A percentile compares a stretch with the other conserved stretches of the same genome.
phyloP scores from a whole-genome alignment of 64 coral and sea anemone genomes.

The Actinia equina region DNA sequence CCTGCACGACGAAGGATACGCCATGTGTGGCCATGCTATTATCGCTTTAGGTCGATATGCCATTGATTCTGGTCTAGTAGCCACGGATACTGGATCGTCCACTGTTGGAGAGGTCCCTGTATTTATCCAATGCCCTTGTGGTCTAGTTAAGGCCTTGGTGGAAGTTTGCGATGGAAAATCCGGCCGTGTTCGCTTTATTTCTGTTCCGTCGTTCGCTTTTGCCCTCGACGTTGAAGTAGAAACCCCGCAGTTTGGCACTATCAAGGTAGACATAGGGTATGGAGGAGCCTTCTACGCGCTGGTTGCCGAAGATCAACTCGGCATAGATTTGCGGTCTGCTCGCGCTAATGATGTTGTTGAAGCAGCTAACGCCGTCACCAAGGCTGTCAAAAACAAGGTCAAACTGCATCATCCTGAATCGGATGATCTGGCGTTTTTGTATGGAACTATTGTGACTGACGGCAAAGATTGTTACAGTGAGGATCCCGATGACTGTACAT shows the following conservation, averaged over 20 bases:
- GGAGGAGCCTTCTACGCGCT: conserved; percentile 93
- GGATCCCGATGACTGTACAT: conserved; percentile 58
- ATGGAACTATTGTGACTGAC: conserved; percentile 90
- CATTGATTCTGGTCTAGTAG: conserved; percentile 84
- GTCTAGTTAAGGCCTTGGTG: conserved; percentile 84
- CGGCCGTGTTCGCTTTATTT: conserved; percentile 78
- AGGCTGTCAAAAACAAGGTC: conserved; percentile 57
- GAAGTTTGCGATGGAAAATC: conserved; percentile 89
- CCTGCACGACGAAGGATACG: conserved; percentile 79
- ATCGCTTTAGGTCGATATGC: conserved; percentile 93
- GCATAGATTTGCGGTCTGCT: conserved; percentile 62
- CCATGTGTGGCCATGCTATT: conserved; percentile 95
- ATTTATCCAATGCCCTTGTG: conserved; percentile 97
- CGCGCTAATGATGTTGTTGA: conserved; percentile 60
- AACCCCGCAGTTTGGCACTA: conserved; percentile 63
- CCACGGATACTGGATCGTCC: conserved; percentile 44
- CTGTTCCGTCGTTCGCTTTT: conserved; percentile 97
- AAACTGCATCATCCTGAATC: conserved; percentile 77
- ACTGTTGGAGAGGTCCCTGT: conserved; percentile 68
- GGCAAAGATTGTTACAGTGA: conserved; percentile 72
- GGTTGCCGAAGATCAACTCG: conserved; percentile 62
- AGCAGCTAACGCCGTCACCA: conserved; percentile 56
- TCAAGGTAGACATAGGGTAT: conserved; percentile 89
- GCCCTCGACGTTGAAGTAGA: conserved; percentile 64
- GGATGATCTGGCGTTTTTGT: conserved; percentile 88